Evolutionary conservation across 2,888 invertebrate species (phyloP), one percentile per base, ranked within the genome.

Genomic region (Drosophila prolongata): DNA sequence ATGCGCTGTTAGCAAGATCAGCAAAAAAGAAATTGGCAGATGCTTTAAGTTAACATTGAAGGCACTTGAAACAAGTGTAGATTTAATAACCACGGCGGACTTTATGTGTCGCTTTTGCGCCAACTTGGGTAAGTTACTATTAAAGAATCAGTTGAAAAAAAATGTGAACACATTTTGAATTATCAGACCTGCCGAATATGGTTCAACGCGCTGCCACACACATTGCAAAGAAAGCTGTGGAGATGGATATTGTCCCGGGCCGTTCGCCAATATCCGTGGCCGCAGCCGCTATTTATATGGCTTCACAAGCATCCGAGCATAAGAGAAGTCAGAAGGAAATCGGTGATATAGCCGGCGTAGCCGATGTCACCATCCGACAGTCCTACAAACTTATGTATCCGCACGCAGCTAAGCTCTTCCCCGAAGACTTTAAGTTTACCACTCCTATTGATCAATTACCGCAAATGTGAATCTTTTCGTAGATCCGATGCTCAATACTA

Each of bases 221-320:
- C 89, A 99, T 99, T 89, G 99, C 99, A 0, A 95, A 97, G 89
- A 98, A 97, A 90, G 99, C 99, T 3, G 98, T 98, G 0, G 99
- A 99, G 90, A 93, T 98, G 93, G 99, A 99, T 91, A 97, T 99
- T 87, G 99, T 99, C 9, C 98, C 99, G 43, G 99, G 99, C 6
- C 95, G 99, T 88, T 99, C 99, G 62, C 99, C 99, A 0, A 99
- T 99, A 77, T 99, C 99, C 0, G 98, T 99, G 1, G 98, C 99
- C 0, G 99, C 99, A 8, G 99, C 99, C 52, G 99, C 99, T 58
- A 99, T 99, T 89, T 99, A 99, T 90, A 99, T 99, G 99, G 99
- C 99, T 2, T 98, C 98, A 13, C 99, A 98, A 93, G 98, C 98
- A 0, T 98, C 98, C 0, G 97, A 97, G 83, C 96, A 97, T 90